Evolutionary conservation across 2,888 invertebrate genomes (phyloP), one percentile per base, ranked within the genome.

Genomic region (Chrysina gloriosa): DNA sequence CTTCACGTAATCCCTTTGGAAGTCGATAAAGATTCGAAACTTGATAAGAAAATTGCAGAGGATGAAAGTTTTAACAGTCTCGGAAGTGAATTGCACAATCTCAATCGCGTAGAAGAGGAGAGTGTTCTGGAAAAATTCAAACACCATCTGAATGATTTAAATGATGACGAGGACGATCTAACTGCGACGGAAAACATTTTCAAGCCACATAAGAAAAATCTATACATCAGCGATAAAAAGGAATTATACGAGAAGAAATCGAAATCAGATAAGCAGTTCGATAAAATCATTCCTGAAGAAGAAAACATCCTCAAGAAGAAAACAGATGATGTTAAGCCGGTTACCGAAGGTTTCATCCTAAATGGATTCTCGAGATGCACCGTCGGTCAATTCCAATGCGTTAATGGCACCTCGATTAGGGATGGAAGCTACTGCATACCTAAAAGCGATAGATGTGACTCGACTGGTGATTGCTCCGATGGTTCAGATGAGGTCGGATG

Each of bases 401-500:
- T 77, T 0, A 88, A 88, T 73, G 88, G 88, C 11, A 89, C 88
- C 0, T 85, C 88, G 0, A 76, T 82, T 11, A 84, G 84, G 70
- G 87, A 88, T 72, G 87, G 88, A 2, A 86, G 85, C 27, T 86
- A 86, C 69, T 89, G 89, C 74, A 85, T 89, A 5, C 80, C 83
- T 52, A 77, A 83, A 45, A 80, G 75, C 63, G 81, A 84, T 80
- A 83, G 75, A 76, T 89, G 89, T 71, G 88, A 89, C 77, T 87
- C 88, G 0, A 84, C 87, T 56, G 84, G 84, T 25, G 88, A 89
- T 73, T 89, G 89, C 73, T 86, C 85, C 0, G 89, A 89, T 75
- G 87, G 86, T 23, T 89, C 89, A 0, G 89, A 89, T 77, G 89
- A 89, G 78, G 70, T 82, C 6, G 84, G 86, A 11, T 89, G 89